Evolutionary conservation across 2,113 vertebrate species (phyloP).

Genomic region (Pelodiscus sinensis): DNA sequence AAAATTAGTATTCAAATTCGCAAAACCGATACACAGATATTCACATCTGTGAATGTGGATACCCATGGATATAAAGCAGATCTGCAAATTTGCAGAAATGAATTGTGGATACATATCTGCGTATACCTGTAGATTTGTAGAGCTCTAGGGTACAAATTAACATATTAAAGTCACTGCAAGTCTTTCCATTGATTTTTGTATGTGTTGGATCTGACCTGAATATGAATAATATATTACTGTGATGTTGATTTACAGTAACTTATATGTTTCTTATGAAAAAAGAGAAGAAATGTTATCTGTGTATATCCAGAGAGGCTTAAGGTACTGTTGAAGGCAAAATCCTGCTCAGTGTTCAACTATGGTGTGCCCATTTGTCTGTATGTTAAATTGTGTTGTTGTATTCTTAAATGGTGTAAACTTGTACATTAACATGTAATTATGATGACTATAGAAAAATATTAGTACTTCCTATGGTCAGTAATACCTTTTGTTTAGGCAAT

Average conservation of each 20-base stretch:
- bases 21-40: no score
- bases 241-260: not conserved
- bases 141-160: not conserved
- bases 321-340: conserved; percentile 1
- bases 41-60: no score
- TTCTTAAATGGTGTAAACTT: not conserved
- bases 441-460: not conserved
- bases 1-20: no score
- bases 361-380: not conserved
- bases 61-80: no score
- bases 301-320: not conserved
- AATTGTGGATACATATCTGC: no score
- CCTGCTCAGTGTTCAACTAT: not conserved
- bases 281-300: not conserved
- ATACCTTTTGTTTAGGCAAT: not conserved
- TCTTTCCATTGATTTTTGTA: not conserved
- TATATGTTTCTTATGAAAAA: not conserved
- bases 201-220: not conserved
- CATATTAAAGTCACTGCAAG: not conserved
- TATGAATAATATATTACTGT: not conserved
- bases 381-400: not conserved
- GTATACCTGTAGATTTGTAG: no score
- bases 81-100: no score
- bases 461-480: not conserved
- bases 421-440: not conserved